Conservation (phyloP, 53 echinoderm and acorn worm genomes). For the Echinarachnius parma region DNA sequence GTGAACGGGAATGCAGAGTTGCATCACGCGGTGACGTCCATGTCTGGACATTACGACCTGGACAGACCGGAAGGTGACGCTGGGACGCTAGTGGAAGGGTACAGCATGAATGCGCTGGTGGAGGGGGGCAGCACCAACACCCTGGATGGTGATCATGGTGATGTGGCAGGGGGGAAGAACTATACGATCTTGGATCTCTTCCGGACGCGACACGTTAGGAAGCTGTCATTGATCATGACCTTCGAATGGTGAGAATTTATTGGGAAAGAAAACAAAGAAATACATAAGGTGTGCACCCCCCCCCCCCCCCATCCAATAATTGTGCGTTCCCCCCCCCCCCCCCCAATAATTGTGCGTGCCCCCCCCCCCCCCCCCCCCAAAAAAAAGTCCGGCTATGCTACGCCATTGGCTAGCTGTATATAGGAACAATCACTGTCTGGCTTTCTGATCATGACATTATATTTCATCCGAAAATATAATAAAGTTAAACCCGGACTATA, state of each 20-base stretch:
- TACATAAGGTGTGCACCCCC: too few species aligned
- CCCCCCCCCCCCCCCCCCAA: too few species aligned
- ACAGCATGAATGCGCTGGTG: constrained; percentile 3
- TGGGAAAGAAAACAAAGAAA: too few species aligned
- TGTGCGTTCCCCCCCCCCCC: too few species aligned
- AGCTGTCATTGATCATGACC: constrained; percentile 73
- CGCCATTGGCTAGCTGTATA: too few species aligned
- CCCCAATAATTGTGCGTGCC: too few species aligned
- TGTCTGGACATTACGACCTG: constrained; percentile 32
- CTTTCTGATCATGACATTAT: too few species aligned
- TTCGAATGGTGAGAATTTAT: constrained; percentile 84
- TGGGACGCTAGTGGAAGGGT: constrained; percentile 28
- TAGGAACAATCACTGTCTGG: too few species aligned
- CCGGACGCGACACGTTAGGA: constrained; percentile 54
- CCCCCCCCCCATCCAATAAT: too few species aligned
- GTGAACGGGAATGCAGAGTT: constrained; percentile 64
- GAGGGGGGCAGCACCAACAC: background rate
- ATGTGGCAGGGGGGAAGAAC: constrained; percentile 1
- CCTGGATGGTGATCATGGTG: background rate
- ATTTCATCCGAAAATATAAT: too few species aligned
- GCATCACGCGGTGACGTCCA: constrained; percentile 5
- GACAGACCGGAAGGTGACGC: constrained; percentile 29
- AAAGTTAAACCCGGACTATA: too few species aligned
- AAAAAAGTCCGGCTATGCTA: too few species aligned
- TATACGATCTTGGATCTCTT: constrained; percentile 59